Evolutionary conservation across 1,140 invertebrate genomes (phyloP).

Genomic region (Druon quercuslanigerum): DNA sequence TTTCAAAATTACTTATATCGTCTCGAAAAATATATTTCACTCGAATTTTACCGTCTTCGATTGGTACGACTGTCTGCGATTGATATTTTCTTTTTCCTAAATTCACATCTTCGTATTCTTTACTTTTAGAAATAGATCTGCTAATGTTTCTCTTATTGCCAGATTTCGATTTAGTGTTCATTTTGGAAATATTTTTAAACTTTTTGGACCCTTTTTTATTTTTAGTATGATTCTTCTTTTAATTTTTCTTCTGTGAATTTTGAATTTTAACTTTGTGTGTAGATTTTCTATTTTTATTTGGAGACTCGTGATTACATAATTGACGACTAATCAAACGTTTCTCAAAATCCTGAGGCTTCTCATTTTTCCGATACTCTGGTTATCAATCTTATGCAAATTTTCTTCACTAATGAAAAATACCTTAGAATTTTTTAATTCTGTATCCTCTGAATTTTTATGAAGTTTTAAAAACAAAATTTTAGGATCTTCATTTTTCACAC

Average conservation of each 20-base stretch:
- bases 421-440: too few relatives aligned
- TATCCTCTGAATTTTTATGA: too few relatives aligned
- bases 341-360: background rate
- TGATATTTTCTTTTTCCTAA: conserved; percentile 34
- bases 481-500: background rate
- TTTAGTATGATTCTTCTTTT: background rate
- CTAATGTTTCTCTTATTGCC: background rate
- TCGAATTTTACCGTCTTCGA: conserved; percentile 32
- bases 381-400: too few relatives aligned
- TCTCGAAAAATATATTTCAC: conserved; percentile 39
- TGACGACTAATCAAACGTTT: background rate
- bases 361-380: background rate
- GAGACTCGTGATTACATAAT: background rate
- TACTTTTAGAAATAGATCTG: background rate
- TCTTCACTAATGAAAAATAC: too few relatives aligned
- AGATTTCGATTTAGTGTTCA: background rate
- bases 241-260: background rate
- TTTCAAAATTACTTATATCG: conserved; percentile 38
- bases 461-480: background rate
- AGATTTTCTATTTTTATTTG: background rate
- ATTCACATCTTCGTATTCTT: conserved; percentile 4
- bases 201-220: background rate
- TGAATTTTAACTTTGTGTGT: background rate
- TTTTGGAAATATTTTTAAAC: background rate
- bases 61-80: conserved; percentile 22